These are phyloP conservation scores for Sebastiscus albofasciatus DNA, from an alignment of 2,797 vertebrate species.

Conservation along the genomic window DNA sequence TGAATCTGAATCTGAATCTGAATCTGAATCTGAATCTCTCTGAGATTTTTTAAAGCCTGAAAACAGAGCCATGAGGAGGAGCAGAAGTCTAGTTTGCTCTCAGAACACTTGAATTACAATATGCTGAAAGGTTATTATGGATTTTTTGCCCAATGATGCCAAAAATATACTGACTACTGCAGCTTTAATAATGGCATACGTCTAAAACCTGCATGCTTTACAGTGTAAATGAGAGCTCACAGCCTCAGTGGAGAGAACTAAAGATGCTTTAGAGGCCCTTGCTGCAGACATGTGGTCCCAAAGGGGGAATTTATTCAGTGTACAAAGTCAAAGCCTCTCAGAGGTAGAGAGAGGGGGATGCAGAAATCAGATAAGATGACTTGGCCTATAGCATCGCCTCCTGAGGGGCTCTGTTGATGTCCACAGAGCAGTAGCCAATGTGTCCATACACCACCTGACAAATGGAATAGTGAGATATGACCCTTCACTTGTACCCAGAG, in stretches of 20 bases:
- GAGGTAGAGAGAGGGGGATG: background rate
- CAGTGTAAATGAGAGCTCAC: slow-evolving; percentile 5
- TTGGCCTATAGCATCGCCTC: background rate
- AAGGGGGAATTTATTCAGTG: slow-evolving; percentile 16
- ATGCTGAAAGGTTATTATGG: too few species aligned
- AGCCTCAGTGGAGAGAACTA: background rate
- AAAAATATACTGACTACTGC: too few species aligned
- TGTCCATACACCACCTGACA: slow-evolving; percentile 28
- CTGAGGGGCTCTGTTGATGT: slow-evolving; percentile 12
- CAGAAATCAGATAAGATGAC: slow-evolving; percentile 15
- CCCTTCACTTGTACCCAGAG: slow-evolving; percentile 16
- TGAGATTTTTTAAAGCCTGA: too few species aligned
- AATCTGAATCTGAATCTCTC: too few species aligned
- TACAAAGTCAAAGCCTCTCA: slow-evolving; percentile 16
- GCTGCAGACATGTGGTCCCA: slow-evolving; percentile 3
- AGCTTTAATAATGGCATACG: background rate
- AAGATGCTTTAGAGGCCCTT: slow-evolving; percentile 5
- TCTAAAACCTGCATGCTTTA: slow-evolving; percentile 8
- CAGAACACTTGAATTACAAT: too few species aligned
- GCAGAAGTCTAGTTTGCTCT: too few species aligned
- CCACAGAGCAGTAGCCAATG: background rate
- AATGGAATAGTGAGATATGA: slow-evolving; percentile 23
- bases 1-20: too few species aligned
- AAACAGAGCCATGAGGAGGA: too few species aligned
- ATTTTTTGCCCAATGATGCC: too few species aligned